phyloP scores from a whole-genome alignment of 2,797 vertebrate genomes.

The Enteromius mattozi region DNA sequence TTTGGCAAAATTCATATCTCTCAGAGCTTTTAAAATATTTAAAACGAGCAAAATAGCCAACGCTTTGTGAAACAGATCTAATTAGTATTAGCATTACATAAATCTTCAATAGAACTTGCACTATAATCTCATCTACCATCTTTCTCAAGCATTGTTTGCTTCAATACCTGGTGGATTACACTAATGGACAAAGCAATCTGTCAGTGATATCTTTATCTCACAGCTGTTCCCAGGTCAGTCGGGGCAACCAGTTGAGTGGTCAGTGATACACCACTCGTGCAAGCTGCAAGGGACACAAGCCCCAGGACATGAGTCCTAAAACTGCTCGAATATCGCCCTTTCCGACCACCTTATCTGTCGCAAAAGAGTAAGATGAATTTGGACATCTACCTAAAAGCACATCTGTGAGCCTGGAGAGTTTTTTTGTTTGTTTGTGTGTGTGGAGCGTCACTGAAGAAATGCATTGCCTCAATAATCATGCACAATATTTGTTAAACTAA shows the following conservation, averaged over 20 bases:
- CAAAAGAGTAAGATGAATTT: conserved; percentile 21
- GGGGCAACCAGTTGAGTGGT: conserved; percentile 42
- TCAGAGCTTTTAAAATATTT: conserved; percentile 38
- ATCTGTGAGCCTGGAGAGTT: conserved; percentile 33
- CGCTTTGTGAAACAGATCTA: conserved; percentile 5
- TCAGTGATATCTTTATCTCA: conserved; percentile 41
- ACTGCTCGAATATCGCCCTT: conserved; percentile 41
- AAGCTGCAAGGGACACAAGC: conserved; percentile 27
- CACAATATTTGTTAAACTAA: conserved; percentile 29
- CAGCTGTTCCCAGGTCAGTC: conserved; percentile 50
- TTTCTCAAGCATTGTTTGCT: conserved; percentile 35
- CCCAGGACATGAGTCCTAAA: conserved; percentile 29
- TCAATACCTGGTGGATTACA: conserved; percentile 41
- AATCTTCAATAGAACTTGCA: conserved; percentile 27
- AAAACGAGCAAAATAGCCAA: conserved; percentile 40
- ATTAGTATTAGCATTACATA: conserved; percentile 22
- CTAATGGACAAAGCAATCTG: conserved; percentile 47
- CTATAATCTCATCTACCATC: conserved; percentile 14
- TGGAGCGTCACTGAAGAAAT: conserved; percentile 11
- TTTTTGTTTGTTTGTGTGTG: not conserved
- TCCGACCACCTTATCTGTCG: conserved; percentile 11
- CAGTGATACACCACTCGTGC: conserved; percentile 39
- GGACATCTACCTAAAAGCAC: conserved; percentile 14
- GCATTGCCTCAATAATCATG: conserved; percentile 6
- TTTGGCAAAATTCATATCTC: conserved; percentile 46